Evolutionary conservation across 2,113 vertebrate species (phyloP).

Genomic region (Oenanthe oenanthe): DNA sequence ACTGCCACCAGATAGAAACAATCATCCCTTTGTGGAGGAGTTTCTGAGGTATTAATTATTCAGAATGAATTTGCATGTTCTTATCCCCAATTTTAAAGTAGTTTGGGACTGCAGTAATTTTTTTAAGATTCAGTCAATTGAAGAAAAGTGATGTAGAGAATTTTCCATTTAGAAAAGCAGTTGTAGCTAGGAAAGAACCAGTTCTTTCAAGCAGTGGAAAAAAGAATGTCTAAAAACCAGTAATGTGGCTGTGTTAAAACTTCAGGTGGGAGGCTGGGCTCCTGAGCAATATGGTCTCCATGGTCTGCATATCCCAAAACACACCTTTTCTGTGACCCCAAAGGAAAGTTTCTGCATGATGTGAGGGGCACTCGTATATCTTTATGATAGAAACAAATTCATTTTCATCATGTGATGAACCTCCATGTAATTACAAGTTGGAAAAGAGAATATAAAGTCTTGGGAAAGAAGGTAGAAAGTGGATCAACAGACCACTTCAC

Average conservation of each 20-base stretch:
- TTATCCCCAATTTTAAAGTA: not conserved
- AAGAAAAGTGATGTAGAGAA: not conserved
- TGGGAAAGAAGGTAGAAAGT: not conserved
- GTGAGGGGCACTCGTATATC: rapidly evolving
- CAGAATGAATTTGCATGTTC: not conserved
- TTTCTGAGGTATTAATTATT: not conserved
- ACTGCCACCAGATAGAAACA: not conserved
- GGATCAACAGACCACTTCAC: not conserved
- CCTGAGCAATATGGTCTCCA: not conserved
- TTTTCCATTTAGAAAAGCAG: not conserved
- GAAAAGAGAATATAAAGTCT: not conserved
- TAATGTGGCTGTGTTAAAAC: not conserved
- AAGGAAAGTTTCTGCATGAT: not conserved
- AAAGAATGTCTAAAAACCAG: not conserved
- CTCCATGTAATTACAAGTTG: not conserved
- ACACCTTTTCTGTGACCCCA: not conserved
- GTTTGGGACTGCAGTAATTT: not conserved
- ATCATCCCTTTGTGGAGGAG: not conserved
- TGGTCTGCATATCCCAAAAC: not conserved
- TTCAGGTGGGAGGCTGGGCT: not conserved
- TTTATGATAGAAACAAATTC: not conserved
- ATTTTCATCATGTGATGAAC: not conserved
- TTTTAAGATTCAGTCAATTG: not conserved
- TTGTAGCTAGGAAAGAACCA: not conserved
- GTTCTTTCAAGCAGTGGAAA: not conserved